Conservation (phyloP, 2,113 vertebrate species). For the Raja brachyura region DNA sequence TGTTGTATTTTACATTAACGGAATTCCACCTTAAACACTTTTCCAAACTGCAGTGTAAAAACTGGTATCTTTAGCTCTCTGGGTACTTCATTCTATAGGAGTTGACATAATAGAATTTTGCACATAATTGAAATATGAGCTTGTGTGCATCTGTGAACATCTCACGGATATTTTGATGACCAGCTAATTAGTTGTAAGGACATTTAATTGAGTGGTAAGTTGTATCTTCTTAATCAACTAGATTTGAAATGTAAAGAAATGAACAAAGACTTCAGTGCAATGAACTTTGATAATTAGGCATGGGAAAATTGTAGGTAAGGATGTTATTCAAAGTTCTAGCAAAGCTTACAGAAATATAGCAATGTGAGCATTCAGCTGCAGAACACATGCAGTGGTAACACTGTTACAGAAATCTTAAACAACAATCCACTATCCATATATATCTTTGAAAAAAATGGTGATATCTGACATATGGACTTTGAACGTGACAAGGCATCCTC, state of each 20-base stretch:
- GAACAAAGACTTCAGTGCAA: background rate
- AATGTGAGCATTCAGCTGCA: background rate
- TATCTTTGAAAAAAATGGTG: background rate
- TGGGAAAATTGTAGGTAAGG: background rate
- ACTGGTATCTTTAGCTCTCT: background rate
- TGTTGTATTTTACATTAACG: background rate
- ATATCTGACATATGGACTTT: background rate
- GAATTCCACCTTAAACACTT: background rate
- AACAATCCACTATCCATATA: slow-evolving; percentile 10
- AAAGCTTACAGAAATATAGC: background rate
- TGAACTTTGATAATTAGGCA: background rate
- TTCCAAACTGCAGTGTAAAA: background rate
- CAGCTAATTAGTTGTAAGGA: slow-evolving; percentile 33
- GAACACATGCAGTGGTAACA: background rate
- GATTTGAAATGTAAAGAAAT: slow-evolving; percentile 14
- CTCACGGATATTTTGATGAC: slow-evolving; percentile 11
- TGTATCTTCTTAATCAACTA: slow-evolving; percentile 25
- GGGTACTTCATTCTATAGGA: background rate
- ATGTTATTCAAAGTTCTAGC: background rate
- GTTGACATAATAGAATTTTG: slow-evolving; percentile 18
- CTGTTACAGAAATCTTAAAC: background rate
- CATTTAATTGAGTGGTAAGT: slow-evolving; percentile 14
- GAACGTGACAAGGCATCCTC: background rate
- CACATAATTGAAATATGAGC: slow-evolving; percentile 32
- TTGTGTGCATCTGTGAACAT: slow-evolving; percentile 11